These are phyloP conservation scores for Adelges cooleyi DNA, from an alignment of 1,140 invertebrate genomes.

Conservation along the genomic window DNA sequence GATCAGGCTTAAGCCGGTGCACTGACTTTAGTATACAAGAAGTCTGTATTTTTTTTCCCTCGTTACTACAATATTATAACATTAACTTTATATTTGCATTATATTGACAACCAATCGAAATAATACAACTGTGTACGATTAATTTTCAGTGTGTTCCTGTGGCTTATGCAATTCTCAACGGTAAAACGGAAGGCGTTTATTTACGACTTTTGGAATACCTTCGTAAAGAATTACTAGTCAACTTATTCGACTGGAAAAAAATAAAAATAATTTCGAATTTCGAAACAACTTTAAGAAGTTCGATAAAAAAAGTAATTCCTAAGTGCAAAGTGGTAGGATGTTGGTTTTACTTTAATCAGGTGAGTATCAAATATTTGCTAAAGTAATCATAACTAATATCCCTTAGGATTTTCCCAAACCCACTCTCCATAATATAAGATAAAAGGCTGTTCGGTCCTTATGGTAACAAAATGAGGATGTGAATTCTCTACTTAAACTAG, in stretches of 20 bases:
- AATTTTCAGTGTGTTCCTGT: background rate
- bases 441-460: too few relatives aligned
- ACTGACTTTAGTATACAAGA: too few relatives aligned
- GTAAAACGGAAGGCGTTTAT: background rate
- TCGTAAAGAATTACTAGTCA: background rate
- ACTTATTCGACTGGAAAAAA: background rate
- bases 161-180: background rate
- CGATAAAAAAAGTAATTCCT: background rate
- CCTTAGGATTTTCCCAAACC: too few relatives aligned
- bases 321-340: background rate
- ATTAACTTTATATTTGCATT: background rate
- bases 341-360: background rate
- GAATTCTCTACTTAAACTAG: too few relatives aligned
- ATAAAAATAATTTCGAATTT: background rate
- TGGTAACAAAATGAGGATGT: too few relatives aligned
- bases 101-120: background rate
- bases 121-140: background rate
- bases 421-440: too few relatives aligned
- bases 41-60: background rate
- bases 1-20: too few relatives aligned
- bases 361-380: too few relatives aligned
- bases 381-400: too few relatives aligned
- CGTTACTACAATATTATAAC: background rate
- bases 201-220: background rate
- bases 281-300: background rate